phyloP scores from a whole-genome alignment of 2,113 vertebrate genomes.

The Dromiciops gliroides region DNA sequence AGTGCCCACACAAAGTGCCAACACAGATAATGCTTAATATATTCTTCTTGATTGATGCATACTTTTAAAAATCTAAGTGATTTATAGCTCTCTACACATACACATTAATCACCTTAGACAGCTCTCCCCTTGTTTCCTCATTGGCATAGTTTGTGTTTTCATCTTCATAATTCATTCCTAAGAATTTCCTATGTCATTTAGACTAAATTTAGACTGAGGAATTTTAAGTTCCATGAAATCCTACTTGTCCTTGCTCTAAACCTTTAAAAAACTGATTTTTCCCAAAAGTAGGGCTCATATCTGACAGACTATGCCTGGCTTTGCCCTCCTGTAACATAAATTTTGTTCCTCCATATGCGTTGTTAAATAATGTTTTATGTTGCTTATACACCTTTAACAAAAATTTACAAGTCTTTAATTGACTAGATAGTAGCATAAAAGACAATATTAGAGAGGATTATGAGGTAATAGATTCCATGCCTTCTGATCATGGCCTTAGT shows the following conservation, averaged over 20 bases:
- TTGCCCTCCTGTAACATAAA: background rate
- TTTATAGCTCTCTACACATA: background rate
- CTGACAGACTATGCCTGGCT: background rate
- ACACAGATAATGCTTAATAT: background rate
- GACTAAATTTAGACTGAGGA: background rate
- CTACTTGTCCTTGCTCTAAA: background rate
- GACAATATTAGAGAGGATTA: background rate
- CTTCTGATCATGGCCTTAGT: constrained; percentile 5
- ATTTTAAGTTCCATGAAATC: background rate
- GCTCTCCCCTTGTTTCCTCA: background rate
- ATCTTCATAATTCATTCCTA: background rate
- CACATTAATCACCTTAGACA: background rate
- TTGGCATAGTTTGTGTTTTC: background rate
- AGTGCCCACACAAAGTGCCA: no score
- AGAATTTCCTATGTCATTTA: background rate
- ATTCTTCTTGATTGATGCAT: background rate
- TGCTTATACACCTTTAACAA: background rate
- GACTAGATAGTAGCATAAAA: background rate
- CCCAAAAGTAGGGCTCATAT: background rate
- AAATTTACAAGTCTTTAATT: background rate
- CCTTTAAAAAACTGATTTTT: background rate
- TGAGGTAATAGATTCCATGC: background rate
- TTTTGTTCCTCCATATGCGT: background rate
- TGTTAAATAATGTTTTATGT: background rate
- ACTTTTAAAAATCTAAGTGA: background rate